Evolutionary conservation across 2,797 vertebrate genomes (phyloP).

Genomic region (Parauchenoglanis punctatus): DNA sequence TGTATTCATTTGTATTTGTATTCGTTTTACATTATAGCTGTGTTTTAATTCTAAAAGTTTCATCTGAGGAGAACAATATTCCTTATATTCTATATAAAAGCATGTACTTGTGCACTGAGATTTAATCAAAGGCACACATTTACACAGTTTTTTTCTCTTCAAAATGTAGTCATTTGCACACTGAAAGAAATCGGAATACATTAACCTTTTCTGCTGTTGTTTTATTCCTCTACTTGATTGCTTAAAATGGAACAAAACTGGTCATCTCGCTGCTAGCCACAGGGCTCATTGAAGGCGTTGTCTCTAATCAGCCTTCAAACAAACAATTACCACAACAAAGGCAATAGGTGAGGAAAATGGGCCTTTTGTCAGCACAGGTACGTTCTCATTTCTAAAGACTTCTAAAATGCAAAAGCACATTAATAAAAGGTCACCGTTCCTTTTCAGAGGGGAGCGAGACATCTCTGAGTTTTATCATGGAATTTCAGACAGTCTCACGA

Average conservation of each 20-base stretch:
- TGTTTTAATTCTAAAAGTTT: neutral
- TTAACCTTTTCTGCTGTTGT: conserved; percentile 59
- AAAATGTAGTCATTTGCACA: conserved; percentile 41
- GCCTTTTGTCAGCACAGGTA: conserved; percentile 48
- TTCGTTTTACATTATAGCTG: neutral
- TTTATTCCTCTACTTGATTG: conserved; percentile 46
- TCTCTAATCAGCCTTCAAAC: conserved; percentile 48
- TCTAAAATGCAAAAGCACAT: conserved; percentile 30
- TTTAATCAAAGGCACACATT: conserved; percentile 38
- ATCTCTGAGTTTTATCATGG: conserved; percentile 43
- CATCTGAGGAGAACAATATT: neutral
- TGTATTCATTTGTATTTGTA: too few relatives aligned
- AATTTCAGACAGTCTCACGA: conserved; percentile 53
- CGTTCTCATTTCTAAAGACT: conserved; percentile 31
- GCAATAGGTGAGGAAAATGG: conserved; percentile 14
- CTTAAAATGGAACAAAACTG: conserved; percentile 45
- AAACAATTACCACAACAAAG: conserved; percentile 45
- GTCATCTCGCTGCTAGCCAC: conserved; percentile 39
- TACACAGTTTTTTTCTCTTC: conserved; percentile 20
- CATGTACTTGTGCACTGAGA: conserved; percentile 13
- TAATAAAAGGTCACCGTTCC: conserved; percentile 52
- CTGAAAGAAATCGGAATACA: conserved; percentile 49
- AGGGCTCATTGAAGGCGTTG: conserved; percentile 24
- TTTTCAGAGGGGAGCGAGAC: conserved; percentile 27
- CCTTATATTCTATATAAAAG: neutral